These are phyloP conservation scores for Trichogramma dendrolimi DNA, from an alignment of 2,888 invertebrate species.

Conservation along the genomic window DNA sequence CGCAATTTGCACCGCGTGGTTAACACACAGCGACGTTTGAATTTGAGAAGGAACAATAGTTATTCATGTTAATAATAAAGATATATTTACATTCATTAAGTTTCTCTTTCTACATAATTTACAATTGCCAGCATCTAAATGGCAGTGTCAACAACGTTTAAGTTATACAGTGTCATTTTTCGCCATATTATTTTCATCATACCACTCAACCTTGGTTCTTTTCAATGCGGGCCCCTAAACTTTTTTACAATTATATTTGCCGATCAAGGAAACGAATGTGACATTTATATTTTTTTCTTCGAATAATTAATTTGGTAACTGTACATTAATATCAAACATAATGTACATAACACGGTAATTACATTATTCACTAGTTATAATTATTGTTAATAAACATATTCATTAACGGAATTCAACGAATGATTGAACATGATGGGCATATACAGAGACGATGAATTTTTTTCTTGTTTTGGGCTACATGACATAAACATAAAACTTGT, in stretches of 20 bases:
- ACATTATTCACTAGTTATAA: conserved; percentile 46
- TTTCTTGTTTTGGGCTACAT: conserved; percentile 26
- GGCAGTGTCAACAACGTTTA: conserved; percentile 48
- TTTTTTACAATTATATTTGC: conserved; percentile 2
- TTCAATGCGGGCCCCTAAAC: conserved; percentile 6
- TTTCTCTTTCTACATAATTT: conserved; percentile 49
- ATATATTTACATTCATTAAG: conserved; percentile 50
- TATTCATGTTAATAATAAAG: conserved; percentile 48
- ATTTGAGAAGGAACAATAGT: conserved; percentile 38
- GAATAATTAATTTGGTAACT: conserved; percentile 49
- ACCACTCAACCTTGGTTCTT: conserved; percentile 1
- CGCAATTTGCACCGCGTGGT: conserved; percentile 21
- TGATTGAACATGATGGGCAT: conserved; percentile 47
- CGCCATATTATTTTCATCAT: conserved; percentile 13
- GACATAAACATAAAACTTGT: too few relatives aligned
- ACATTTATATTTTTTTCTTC: conserved; percentile 37
- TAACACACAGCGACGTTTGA: conserved; percentile 20
- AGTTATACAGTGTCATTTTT: conserved; percentile 23
- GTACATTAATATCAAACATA: conserved; percentile 50
- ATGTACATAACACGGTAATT: conserved; percentile 48
- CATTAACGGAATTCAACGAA: conserved; percentile 46
- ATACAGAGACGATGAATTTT: conserved; percentile 42
- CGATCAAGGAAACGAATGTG: conserved; percentile 32
- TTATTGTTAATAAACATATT: conserved; percentile 42
- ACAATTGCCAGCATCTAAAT: conserved; percentile 47